Percentiles rank a stretch among this genome's conserved stretches.
Conservation (phyloP, 2,888 invertebrate species). For the Dinocampus coccinellae region DNA sequence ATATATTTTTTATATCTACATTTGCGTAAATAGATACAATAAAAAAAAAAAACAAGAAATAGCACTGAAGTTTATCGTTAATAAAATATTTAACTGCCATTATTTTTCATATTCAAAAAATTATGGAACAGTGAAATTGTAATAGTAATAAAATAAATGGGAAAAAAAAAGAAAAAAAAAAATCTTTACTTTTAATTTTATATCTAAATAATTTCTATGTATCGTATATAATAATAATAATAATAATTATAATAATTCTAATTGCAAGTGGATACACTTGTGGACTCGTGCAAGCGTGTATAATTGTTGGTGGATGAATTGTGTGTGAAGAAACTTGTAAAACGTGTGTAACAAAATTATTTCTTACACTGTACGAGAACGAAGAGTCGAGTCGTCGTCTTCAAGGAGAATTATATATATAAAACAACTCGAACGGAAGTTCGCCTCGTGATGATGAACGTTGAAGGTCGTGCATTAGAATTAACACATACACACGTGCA, state of each 20-base stretch:
- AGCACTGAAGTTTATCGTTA: background rate
- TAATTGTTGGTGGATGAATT: conserved; percentile 24
- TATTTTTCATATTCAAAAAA: background rate
- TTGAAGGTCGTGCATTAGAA: conserved; percentile 36
- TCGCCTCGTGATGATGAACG: conserved; percentile 42
- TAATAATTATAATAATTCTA: conserved; percentile 10
- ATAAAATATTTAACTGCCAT: background rate
- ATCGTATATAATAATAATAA: too few species aligned
- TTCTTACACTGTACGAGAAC: conserved; percentile 21
- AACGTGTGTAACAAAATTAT: background rate
- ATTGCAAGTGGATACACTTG: too few species aligned
- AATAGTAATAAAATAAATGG: background rate
- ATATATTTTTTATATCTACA: background rate
- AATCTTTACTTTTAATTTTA: background rate
- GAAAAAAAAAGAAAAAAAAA: background rate
- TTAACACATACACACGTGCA: conserved; percentile 2
- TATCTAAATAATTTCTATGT: background rate
- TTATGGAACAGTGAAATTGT: background rate
- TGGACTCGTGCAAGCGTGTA: conserved; percentile 5
- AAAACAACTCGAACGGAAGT: conserved; percentile 41
- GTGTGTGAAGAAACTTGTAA: conserved; percentile 21
- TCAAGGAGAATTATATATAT: background rate
- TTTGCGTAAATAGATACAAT: background rate
- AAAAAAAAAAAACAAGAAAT: background rate
- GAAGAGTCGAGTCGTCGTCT: too few species aligned